Evolutionary conservation across 92 coral and sea anemone genomes (phyloP), one percentile per base, ranked within the genome.

Genomic region (Zoanthus gigantus): DNA sequence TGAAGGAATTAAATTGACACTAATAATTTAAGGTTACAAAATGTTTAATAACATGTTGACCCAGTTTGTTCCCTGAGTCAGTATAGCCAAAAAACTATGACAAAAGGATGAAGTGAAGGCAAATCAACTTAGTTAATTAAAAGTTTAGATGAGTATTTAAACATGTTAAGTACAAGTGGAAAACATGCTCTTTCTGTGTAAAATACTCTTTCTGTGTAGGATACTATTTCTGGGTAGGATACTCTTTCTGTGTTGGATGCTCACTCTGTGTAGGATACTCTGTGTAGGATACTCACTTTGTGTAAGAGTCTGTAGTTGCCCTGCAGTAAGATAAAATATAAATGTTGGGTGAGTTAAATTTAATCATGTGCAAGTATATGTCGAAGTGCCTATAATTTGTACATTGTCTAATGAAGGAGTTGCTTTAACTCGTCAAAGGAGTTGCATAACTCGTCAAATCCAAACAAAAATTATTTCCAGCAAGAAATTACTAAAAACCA

Each of bases 241-340:
- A 58, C 65, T 58, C 65, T 58, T 58, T 58, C 15, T 58, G 65
- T 58, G 65, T 58, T 1, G 65, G 65, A 58, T 58, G 11, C 65
- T 58, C 65, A 10, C 0, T 58, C 65, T 58, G 23, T 58, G 65
- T 58, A 13, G 65, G 6, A 58, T 58, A 58, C 65, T 58, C n/a
- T 58, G 65, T 58, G 65, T 58, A 58, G 65, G 65, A 58, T 66
- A 66, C 72, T 66, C 72, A 66, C 34, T 66, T 18, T 66, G 72
- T 66, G 72, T 29, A 66, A 8, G 12, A 66, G 34, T 18, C 34
- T 66, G 30, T 18, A 66, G 72, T 66, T 66, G 72, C 17, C 34
- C 72, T 66, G 31, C 34, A 9, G 72, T 29, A 29, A 11, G 72
- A 29, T 66, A 18, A 8, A 29, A 66, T 66, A 66, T 66, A 66